Percentiles rank a stretch among this genome's conserved stretches.
These are phyloP conservation scores for Catharus bicknelli DNA, from an alignment of 2,113 vertebrate genomes.

Conservation along the genomic window DNA sequence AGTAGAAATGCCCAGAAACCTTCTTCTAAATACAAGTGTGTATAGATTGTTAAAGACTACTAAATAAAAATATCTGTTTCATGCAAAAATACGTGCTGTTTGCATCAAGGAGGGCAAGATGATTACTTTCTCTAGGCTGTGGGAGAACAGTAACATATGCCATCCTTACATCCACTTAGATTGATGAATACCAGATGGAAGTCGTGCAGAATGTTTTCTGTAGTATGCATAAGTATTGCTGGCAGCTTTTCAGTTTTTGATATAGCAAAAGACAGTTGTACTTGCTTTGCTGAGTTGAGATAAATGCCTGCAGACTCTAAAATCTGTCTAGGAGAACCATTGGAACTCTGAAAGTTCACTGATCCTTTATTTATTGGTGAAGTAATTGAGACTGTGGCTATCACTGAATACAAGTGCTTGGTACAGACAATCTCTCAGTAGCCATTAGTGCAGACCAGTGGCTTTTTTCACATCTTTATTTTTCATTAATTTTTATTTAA, in stretches of 20 bases:
- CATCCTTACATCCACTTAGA: constrained; percentile 68
- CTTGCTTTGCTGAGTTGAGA: constrained; percentile 41
- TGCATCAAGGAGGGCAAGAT: constrained; percentile 5
- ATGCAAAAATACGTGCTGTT: neutral
- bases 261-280: constrained; percentile 42
- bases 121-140: constrained; percentile 42
- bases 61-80: neutral
- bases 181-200: constrained; percentile 80
- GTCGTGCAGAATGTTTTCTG: constrained; percentile 63
- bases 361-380: neutral
- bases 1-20: neutral
- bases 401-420: neutral
- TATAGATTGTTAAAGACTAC: neutral
- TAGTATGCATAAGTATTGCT: constrained; percentile 46
- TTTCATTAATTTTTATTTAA: neutral
- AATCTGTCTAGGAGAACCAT: neutral
- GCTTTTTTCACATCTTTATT: neutral
- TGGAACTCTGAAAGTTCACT: neutral
- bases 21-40: neutral
- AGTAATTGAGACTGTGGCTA: neutral
- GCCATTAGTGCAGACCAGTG: neutral
- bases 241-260: constrained; percentile 51
- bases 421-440: neutral
- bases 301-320: constrained; percentile 44
- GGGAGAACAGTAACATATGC: constrained; percentile 71